These are phyloP conservation scores for Triplophysa siluroides DNA, from an alignment of 2,113 vertebrate genomes.

Conservation along the genomic window DNA sequence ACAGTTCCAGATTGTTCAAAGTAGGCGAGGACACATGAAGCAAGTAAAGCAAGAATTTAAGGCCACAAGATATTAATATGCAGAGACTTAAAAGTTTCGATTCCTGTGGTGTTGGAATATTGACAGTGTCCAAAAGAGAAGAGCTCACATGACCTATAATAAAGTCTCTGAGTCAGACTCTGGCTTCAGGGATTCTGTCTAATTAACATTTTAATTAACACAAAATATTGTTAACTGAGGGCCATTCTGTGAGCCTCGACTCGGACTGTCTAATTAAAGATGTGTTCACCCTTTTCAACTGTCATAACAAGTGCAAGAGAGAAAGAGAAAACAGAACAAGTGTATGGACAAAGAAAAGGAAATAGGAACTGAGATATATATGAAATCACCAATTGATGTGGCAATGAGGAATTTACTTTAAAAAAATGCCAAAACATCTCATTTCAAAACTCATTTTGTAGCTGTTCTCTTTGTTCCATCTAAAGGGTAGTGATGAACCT, in stretches of 20 bases:
- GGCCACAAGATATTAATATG: background rate
- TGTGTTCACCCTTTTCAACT: constrained; percentile 52
- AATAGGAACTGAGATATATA: constrained; percentile 56
- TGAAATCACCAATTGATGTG: constrained; percentile 7
- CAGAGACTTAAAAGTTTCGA: constrained; percentile 51
- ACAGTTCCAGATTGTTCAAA: too few relatives aligned
- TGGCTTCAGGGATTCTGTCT: constrained; percentile 62
- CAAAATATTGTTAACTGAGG: constrained; percentile 69
- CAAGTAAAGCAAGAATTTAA: background rate
- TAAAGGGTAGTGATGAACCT: background rate
- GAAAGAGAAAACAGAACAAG: constrained; percentile 6
- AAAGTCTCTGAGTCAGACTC: constrained; percentile 50
- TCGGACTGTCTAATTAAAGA: constrained; percentile 69
- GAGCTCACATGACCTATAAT: constrained; percentile 57
- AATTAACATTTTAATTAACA: constrained; percentile 79
- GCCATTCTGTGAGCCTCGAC: constrained; percentile 67
- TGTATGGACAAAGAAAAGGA: background rate
- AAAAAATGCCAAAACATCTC: constrained; percentile 14
- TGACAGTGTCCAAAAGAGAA: constrained; percentile 60
- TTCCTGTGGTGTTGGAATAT: constrained; percentile 54
- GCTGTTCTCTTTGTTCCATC: background rate
- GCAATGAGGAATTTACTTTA: background rate
- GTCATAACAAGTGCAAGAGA: constrained; percentile 50
- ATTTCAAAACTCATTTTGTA: background rate
- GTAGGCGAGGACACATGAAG: background rate